Evolutionary conservation across 1,140 invertebrate species (phyloP).

Genomic region (Cotesia chilonis): DNA sequence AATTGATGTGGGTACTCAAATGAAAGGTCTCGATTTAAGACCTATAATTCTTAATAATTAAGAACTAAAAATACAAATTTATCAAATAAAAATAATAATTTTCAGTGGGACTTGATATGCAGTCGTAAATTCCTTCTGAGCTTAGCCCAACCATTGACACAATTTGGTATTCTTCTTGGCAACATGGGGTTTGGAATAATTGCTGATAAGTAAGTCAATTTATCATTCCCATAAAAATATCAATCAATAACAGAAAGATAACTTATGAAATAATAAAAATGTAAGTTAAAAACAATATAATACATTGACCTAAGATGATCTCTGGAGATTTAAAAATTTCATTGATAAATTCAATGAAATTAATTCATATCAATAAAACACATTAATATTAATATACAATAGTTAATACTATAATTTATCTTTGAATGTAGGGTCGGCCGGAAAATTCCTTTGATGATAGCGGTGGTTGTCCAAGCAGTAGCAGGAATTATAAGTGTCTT

Average conservation of each 20-base stretch:
- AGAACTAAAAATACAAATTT: background rate
- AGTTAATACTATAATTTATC: background rate
- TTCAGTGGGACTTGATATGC: constrained; percentile 79
- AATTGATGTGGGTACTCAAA: no score
- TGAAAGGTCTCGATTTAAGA: no score
- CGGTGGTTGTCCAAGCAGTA: constrained; percentile 73
- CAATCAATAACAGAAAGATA: background rate
- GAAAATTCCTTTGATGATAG: constrained; percentile 72
- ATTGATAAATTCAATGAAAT: no score
- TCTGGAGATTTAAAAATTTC: no score
- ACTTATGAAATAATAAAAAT: no score
- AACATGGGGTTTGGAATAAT: constrained; percentile 78
- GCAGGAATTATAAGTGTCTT: constrained; percentile 72
- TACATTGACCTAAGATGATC: no score
- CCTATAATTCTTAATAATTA: no score
- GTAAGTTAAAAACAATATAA: no score
- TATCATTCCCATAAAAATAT: background rate
- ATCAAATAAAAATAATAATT: constrained; percentile 23
- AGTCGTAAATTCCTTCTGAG: constrained; percentile 71
- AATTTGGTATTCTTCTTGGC: constrained; percentile 78
- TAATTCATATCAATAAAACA: no score
- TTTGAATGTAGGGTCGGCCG: constrained; percentile 72
- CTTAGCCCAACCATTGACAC: constrained; percentile 77
- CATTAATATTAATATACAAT: no score
- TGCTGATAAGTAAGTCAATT: constrained; percentile 72